Conservation (phyloP, 2,113 vertebrate genomes). For the Aptenodytes forsteri region DNA sequence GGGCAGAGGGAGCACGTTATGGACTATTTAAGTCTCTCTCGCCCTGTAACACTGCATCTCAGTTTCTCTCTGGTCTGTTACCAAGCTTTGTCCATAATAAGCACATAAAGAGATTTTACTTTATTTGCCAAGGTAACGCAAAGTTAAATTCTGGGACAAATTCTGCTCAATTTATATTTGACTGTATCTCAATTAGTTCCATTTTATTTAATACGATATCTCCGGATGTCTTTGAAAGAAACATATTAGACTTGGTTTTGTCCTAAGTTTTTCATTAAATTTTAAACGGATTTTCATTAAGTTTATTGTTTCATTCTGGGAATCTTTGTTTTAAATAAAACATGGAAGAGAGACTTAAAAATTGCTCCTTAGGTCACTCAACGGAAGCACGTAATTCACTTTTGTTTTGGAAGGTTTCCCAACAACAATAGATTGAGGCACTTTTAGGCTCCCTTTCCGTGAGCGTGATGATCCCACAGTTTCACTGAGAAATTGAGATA, state of each 20-base stretch:
- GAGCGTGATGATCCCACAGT: accelerated
- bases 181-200: not conserved
- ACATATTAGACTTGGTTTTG: not conserved
- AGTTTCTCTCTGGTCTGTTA: not conserved
- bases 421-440: not conserved
- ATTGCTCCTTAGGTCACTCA: not conserved
- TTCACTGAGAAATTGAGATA: not conserved
- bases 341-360: not conserved
- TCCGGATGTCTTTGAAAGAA: not conserved
- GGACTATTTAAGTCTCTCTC: not conserved
- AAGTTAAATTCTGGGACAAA: not conserved
- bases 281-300: not conserved
- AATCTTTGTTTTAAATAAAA: not conserved
- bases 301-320: not conserved
- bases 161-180: not conserved
- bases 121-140: not conserved
- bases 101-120: not conserved
- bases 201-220: not conserved
- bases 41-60: not conserved
- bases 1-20: not conserved
- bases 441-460: not conserved
- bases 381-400: not conserved
- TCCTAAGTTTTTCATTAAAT: not conserved
- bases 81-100: not conserved
- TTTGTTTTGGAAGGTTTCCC: not conserved